Evolutionary conservation across 2,113 vertebrate genomes (phyloP), one percentile per base, ranked within the genome.

Genomic region (Cololabis saira): DNA sequence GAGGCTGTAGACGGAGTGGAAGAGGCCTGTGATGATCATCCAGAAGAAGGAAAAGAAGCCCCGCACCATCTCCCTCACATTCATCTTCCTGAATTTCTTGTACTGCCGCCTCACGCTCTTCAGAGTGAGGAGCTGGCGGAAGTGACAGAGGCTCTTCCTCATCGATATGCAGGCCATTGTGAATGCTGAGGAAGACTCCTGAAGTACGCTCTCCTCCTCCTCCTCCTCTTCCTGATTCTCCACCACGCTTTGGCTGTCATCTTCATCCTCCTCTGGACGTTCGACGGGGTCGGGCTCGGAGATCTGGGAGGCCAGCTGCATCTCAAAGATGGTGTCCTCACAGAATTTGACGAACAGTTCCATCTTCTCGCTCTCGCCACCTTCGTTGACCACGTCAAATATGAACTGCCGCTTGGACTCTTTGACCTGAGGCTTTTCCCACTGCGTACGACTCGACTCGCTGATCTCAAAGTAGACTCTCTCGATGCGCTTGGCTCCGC

Each of bases 271-370:
- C 61, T 95, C 93, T 0, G 85, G 90, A 18, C 95, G 93, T 69
- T 99, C 98, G 0, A 93, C 75, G 0, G 93, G 88, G 68, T 98
- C 97, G 0, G 95, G 94, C 78, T 98, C 98, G 1, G 98, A 99
- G 72, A 99, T 99, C 78, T 97, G 95, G 0, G 98, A 98, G 0
- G 98, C 98, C 50, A 99, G 74, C 61, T 99, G 98, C 98, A 99
- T 99, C 91, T 99, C 98, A 81, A 99, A 99, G 85, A 99, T 98
- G 0, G 98, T 99, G 74, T 99, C 98, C 83, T 99, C 98, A 21
- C 98, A 99, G 87, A 99, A 99, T 83, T 97, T 99, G n/a, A 99
- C 98, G 54, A 99, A 99, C 8, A 99, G 92, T 47, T 99, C 98
- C 98, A 99, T 99, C 91, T 99, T 99, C 79, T 99, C 98, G n/a